phyloP scores from a whole-genome alignment of 64 coral and sea anemone species.

The Pocillopora verrucosa region DNA sequence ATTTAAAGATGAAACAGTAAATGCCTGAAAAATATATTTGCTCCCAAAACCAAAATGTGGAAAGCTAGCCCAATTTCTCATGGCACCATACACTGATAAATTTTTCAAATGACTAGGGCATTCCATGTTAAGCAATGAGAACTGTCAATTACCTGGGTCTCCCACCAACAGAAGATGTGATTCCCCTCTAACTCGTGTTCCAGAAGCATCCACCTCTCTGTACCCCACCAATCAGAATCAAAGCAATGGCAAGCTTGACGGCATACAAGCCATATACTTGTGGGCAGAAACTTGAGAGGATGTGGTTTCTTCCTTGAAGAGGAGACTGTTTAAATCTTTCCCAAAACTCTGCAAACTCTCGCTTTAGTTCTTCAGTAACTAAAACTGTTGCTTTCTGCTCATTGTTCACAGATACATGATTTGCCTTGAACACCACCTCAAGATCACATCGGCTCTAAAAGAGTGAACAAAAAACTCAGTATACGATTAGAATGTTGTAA shows the following conservation, averaged over 20 bases:
- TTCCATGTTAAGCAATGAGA: background rate
- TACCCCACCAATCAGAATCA: constrained; percentile 90
- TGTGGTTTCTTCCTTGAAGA: constrained; percentile 77
- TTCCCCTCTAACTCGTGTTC: constrained; percentile 89
- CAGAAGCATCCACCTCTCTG: constrained; percentile 77
- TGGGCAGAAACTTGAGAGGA: constrained; percentile 89
- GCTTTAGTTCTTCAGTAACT: constrained; percentile 92
- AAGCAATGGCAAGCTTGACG: constrained; percentile 82
- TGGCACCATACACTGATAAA: too few species aligned
- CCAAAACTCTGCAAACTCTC: constrained; percentile 93
- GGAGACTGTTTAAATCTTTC: constrained; percentile 62
- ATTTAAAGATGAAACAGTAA: too few species aligned
- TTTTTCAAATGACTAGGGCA: background rate
- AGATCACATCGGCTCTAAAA: constrained; percentile 88
- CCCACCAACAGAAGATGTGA: constrained; percentile 88
- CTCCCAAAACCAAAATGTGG: too few species aligned
- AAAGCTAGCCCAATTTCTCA: too few species aligned
- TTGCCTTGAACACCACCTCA: constrained; percentile 85
- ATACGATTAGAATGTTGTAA: too few species aligned
- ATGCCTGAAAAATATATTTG: too few species aligned
- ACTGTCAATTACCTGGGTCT: constrained; percentile 77
- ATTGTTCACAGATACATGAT: constrained; percentile 93
- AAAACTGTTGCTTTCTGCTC: constrained; percentile 78
- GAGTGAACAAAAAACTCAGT: background rate
- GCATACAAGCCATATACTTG: constrained; percentile 93